Evolutionary conservation across 2,113 vertebrate species (phyloP), one percentile per base, ranked within the genome.

Genomic region (Nesogale talazaci): DNA sequence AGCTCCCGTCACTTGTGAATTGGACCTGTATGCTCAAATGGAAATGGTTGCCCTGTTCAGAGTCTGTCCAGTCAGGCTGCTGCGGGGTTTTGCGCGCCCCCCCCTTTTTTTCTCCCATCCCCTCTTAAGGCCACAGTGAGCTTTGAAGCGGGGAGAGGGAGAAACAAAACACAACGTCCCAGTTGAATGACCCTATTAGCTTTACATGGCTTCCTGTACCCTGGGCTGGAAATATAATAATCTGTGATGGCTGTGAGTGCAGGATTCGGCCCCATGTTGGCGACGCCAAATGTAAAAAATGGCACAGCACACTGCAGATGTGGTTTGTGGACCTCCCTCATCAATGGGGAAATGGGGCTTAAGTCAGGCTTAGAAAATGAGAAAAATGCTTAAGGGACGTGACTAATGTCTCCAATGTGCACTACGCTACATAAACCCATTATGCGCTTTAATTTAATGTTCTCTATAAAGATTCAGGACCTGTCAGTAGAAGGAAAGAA

Each of bases 381-480:
- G 78, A 46, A 96, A 90, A 95, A 94, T 15, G 86, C 96, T 91
- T 90, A 29, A 88, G 95, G 95, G 96, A 95, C 78, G 63, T 85
- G 96, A 93, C 92, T 95, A 38, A 95, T 90, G 81, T 95, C 88
- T 40, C 95, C 78, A 95, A 3, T 79, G 88, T 17, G 93, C 6
- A 7, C 85, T 38, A 1, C 6, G 88, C 91, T 96, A 91, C 95
- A 89, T 96, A 96, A 97, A 95, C 88, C 96, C 93, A 92, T 96
- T 96, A 96, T 40, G 91, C 16, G 69, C 76, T 93, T 97, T 97
- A 97, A 97, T 85, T 93, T 92, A 93, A 95, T 87, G 85, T 95
- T 97, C 96, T 94, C 93, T 93, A 86, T 96, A 75, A 96, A 96
- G 97, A 97, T 96, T 94, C 85, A 87, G 76, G 94, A 96, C 95